These are phyloP conservation scores for Ophion slaviceki DNA, from an alignment of 2,888 invertebrate species.

Conservation along the genomic window DNA sequence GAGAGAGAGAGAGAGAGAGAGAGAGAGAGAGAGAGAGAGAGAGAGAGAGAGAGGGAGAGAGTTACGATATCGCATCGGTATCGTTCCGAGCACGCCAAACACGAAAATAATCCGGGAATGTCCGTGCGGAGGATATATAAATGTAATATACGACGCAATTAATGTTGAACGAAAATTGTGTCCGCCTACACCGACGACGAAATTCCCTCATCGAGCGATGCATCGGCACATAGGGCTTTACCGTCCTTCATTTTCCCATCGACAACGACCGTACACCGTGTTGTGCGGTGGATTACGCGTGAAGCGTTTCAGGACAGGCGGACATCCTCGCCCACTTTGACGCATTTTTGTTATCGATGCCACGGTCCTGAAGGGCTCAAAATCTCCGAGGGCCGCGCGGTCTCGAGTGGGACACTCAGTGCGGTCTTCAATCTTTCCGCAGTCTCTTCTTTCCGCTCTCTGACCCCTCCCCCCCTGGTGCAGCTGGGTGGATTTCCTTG, in stretches of 20 bases:
- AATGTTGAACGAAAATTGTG: slow-evolving; percentile 67
- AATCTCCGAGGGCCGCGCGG: not conserved
- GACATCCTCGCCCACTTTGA: not conserved
- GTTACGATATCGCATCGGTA: slow-evolving; percentile 62
- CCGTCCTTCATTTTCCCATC: slow-evolving; percentile 30
- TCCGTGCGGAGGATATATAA: slow-evolving; percentile 65
- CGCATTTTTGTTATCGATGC: not conserved
- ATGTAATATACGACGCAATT: slow-evolving; percentile 71
- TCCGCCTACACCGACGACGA: slow-evolving; percentile 49
- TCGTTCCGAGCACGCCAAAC: slow-evolving; percentile 54
- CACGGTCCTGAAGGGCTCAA: not conserved
- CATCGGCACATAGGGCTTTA: slow-evolving; percentile 11
- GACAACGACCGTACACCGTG: slow-evolving; percentile 24
- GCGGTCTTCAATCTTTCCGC: not conserved
- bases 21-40: not conserved
- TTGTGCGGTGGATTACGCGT: slow-evolving; percentile 1
- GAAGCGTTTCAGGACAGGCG: not conserved
- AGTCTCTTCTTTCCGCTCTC: not conserved
- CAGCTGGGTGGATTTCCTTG: not conserved
- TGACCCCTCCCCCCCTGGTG: not conserved
- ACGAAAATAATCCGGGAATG: slow-evolving; percentile 65
- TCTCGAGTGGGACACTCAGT: not conserved
- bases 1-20: slow-evolving; percentile 4
- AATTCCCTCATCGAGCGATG: slow-evolving; percentile 40
- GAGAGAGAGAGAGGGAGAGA: slow-evolving; percentile 29